A percentile compares a stretch with the other conserved stretches of the same genome.
Evolutionary conservation across 2,113 vertebrate species (phyloP).

Genomic region (Cavia porcellus): DNA sequence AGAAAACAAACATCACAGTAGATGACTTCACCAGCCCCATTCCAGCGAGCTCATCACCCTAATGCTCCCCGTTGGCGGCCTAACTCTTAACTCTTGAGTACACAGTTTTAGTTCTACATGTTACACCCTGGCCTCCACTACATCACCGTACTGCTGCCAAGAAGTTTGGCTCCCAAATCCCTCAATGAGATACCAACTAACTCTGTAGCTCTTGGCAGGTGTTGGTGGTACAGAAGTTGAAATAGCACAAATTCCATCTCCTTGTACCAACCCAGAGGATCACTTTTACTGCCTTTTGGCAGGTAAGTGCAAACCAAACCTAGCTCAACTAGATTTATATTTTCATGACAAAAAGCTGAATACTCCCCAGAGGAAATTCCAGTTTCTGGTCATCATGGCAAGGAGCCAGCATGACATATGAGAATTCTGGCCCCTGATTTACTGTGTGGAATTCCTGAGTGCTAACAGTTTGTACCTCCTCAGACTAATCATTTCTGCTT

Average conservation of each 20-base stretch:
- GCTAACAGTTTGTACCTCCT: background rate
- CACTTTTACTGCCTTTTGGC: background rate
- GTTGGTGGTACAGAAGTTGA: conserved; percentile 18
- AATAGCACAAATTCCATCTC: conserved; percentile 1
- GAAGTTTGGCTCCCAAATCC: conserved; percentile 11
- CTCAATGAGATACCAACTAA: background rate
- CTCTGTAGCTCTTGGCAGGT: conserved; percentile 1
- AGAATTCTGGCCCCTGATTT: background rate
- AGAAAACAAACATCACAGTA: background rate
- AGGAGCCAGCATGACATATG: conserved; percentile 16
- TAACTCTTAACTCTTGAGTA: background rate
- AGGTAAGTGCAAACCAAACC: background rate
- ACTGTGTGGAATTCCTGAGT: conserved; percentile 46
- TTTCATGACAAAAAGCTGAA: conserved; percentile 40
- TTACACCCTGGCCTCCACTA: background rate
- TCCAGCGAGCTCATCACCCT: background rate
- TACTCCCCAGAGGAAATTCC: background rate
- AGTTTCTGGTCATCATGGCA: conserved; percentile 8
- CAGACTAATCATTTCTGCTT: conserved; percentile 13
- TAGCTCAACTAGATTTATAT: background rate
- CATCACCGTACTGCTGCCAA: background rate
- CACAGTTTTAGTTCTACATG: background rate
- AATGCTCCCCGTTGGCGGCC: background rate
- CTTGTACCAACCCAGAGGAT: background rate
- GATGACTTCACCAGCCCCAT: background rate